Percentiles rank a stretch among this genome's conserved stretches.
phyloP scores from a whole-genome alignment of 2,113 vertebrate species.

The Pseudois nayaur region DNA sequence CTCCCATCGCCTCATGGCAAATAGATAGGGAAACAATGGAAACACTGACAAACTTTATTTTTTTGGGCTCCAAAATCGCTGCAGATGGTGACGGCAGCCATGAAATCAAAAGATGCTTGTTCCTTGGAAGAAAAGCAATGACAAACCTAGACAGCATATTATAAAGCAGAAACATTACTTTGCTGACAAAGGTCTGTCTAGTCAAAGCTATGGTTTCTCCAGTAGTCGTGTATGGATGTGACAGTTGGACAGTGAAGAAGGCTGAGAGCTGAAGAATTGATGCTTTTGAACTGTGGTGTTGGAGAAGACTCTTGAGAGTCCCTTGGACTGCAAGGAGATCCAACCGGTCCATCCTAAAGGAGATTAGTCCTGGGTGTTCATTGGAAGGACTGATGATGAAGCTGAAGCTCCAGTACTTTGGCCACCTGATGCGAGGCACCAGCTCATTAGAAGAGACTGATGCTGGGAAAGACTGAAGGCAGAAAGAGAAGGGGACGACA shows the following conservation, averaged over 20 bases:
- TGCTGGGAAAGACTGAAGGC: background rate
- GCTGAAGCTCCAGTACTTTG: background rate
- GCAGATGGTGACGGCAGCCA: rapidly evolving
- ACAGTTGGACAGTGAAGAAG: background rate
- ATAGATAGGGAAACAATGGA: background rate
- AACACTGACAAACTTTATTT: background rate
- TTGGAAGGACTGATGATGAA: background rate
- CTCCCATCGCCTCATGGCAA: background rate
- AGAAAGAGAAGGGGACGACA: background rate
- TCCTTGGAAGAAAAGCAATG: background rate
- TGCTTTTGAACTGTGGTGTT: background rate
- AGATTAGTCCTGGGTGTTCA: background rate
- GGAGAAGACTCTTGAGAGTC: background rate
- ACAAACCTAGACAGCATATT: background rate
- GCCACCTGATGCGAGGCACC: background rate
- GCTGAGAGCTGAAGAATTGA: background rate
- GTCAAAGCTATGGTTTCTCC: background rate
- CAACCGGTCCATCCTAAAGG: background rate
- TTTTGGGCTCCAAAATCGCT: background rate
- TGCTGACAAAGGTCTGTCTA: background rate
- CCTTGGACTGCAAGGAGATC: background rate
- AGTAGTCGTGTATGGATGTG: background rate
- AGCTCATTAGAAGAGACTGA: background rate
- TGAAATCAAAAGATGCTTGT: background rate
- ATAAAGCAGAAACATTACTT: background rate